Evolutionary conservation across 1,140 invertebrate species (phyloP).

Genomic region (Megalonaias nervosa): DNA sequence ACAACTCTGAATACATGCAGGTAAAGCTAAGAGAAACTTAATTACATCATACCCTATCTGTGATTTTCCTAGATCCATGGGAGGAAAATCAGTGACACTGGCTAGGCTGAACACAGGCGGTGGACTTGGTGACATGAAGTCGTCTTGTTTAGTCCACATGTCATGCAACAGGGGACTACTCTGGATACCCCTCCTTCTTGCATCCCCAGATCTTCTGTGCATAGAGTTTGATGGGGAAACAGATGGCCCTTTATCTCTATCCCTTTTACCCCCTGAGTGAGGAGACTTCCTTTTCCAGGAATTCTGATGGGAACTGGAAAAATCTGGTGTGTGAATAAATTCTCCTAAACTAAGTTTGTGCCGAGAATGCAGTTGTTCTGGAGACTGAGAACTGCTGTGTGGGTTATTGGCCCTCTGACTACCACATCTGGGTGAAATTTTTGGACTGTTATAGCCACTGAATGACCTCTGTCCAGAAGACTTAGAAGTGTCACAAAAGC

Average conservation of each 20-base stretch:
- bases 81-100: slow-evolving; percentile 29
- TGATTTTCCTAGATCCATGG: slow-evolving; percentile 10
- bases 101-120: slow-evolving; percentile 26
- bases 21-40: too few relatives aligned
- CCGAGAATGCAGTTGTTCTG: slow-evolving; percentile 27
- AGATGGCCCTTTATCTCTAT: slow-evolving; percentile 1
- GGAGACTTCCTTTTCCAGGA: slow-evolving; percentile 32
- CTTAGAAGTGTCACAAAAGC: too few relatives aligned
- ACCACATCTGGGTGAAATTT: slow-evolving; percentile 28
- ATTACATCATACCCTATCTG: neutral
- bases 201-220: too few relatives aligned
- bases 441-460: slow-evolving; percentile 5
- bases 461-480: too few relatives aligned
- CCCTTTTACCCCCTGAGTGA: slow-evolving; percentile 23
- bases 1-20: too few relatives aligned
- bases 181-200: too few relatives aligned
- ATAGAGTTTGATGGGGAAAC: neutral
- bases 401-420: slow-evolving; percentile 21
- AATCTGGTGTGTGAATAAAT: slow-evolving; percentile 28
- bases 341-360: slow-evolving; percentile 34
- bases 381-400: slow-evolving; percentile 11
- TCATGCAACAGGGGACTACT: too few relatives aligned
- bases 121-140: too few relatives aligned
- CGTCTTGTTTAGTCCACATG: too few relatives aligned
- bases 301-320: slow-evolving; percentile 4